A percentile compares a stretch with the other conserved stretches of the same genome.
Evolutionary conservation across 2,888 invertebrate species (phyloP).

Genomic region (Brachypalpus laphriformis): DNA sequence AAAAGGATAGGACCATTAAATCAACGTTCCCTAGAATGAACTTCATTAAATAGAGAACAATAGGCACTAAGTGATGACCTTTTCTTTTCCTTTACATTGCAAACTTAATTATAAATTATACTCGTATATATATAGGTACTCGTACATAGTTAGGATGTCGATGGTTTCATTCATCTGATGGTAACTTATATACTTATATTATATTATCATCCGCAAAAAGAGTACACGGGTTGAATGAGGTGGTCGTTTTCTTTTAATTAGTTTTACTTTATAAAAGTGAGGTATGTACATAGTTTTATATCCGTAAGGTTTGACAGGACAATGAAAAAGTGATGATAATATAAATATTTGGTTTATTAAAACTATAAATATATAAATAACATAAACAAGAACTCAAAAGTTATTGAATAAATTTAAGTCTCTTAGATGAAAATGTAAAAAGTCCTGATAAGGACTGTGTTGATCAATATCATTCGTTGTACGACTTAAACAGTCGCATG

Average conservation of each 20-base stretch:
- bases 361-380: too few species aligned
- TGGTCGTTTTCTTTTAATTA: conserved; percentile 2
- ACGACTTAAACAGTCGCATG: too few species aligned
- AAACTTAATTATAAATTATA: conserved; percentile 27
- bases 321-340: too few species aligned
- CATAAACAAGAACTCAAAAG: too few species aligned
- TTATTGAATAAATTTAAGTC: background rate
- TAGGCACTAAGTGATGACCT: conserved; percentile 2
- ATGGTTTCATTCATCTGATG: conserved; percentile 17
- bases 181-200: too few species aligned
- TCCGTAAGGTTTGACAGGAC: too few species aligned
- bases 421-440: too few species aligned
- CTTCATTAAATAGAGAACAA: conserved; percentile 31
- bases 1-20: conserved; percentile 27
- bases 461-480: too few species aligned
- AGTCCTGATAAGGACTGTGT: too few species aligned
- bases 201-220: background rate
- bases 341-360: too few species aligned
- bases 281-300: too few species aligned
- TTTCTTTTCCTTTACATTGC: conserved; percentile 7
- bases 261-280: background rate
- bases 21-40: conserved; percentile 32
- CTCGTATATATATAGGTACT: background rate
- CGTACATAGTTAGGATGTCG: background rate
- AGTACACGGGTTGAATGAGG: conserved; percentile 1